Base-by-base conservation (phyloP, 1,140 invertebrate species). In the Drosophila cardini region DNA sequence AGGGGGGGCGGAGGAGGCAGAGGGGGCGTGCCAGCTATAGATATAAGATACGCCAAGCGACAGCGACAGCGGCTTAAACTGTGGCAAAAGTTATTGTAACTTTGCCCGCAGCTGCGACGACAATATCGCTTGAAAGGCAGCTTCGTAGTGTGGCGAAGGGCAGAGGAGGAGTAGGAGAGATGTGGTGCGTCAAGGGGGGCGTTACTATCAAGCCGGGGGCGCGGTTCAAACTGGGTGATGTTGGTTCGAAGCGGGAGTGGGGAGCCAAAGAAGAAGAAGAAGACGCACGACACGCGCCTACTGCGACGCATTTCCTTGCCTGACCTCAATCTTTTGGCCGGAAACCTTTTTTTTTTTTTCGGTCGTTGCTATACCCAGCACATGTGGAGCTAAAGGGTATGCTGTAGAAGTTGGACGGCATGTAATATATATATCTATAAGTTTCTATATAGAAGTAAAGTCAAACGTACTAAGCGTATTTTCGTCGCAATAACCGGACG, bases 1-100 rank as follows among this genome's bases (percentile, higher is more conserved):
- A 1, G 48, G 32, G 36, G 10, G 52, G 38, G 4, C 30, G 30
- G 8, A 68, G 21, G 9, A 18, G 30, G 3, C 2, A 30, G 18
- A 10, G 45, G 26, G 10, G 16, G n/a, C 4, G 38, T 26, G 40
- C 16, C 1, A 21, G 8, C 9, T 11, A 57, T 32, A 68, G 64
- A 64, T 48, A 71, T 70, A 70, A 87, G 75, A 78, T 73, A 82
- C 68, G 83, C 15, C 21, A 36, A 70, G 10, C 3, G 38, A n/a
- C 46, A 63, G 61, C 61, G 21, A 57, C 68, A 38, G 56, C 50
- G 70, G 60, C 78, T 81, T 81, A 83, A 86, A 87, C 83, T 86
- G 82, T 86, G 82, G 72, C 83, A 87, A 82, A 86, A 87, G 83
- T 87, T 86, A 82, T 86, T 86, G 83, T 79, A 83, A 87, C 82